Evolutionary conservation across 1,140 invertebrate species (phyloP).

Genomic region (Triops cancriformis): DNA sequence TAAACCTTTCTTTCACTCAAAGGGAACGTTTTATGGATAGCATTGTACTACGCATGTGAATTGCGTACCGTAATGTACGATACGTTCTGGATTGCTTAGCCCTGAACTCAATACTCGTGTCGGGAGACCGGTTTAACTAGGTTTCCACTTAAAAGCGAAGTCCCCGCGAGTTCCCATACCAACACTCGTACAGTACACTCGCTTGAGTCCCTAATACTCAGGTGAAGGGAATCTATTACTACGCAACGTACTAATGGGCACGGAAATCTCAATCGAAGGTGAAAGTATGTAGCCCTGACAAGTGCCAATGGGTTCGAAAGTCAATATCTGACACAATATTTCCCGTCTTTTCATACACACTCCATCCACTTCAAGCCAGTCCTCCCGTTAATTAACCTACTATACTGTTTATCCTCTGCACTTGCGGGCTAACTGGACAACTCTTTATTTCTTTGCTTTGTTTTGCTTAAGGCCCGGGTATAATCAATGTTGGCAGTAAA

Average conservation of each 20-base stretch:
- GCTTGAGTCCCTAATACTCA: background rate
- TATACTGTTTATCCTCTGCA: background rate
- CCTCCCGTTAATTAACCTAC: background rate
- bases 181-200: background rate
- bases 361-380: background rate
- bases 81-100: background rate
- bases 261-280: background rate
- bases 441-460: too few relatives aligned
- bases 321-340: background rate
- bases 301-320: background rate
- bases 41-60: background rate
- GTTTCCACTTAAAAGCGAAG: background rate
- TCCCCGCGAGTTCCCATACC: background rate
- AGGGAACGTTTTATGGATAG: background rate
- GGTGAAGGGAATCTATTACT: background rate
- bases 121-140: background rate
- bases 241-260: background rate
- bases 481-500: too few relatives aligned
- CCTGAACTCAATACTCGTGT: conserved; percentile 1
- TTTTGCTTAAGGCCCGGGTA: too few relatives aligned
- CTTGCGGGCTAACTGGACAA: background rate
- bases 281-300: background rate
- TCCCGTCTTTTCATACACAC: background rate
- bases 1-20: background rate
- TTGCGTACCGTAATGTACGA: background rate